Percentiles rank a stretch among this genome's conserved stretches.
Evolutionary conservation across 2,888 invertebrate genomes (phyloP).

Genomic region (Helleia helle): DNA sequence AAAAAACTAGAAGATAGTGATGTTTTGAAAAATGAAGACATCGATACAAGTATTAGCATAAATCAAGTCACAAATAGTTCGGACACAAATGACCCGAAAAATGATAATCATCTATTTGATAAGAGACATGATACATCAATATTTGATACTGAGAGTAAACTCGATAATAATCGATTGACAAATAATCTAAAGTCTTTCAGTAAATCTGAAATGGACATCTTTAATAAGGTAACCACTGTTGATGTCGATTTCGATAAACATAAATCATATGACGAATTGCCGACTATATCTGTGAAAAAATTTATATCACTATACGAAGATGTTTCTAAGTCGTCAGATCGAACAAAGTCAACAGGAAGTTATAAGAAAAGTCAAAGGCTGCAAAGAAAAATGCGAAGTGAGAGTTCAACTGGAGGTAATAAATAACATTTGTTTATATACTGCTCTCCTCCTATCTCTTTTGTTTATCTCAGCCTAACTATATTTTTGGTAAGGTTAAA

Average conservation of each 20-base stretch:
- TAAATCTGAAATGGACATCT: conserved; percentile 67
- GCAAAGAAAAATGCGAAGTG: background rate
- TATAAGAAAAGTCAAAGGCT: background rate
- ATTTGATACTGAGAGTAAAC: background rate
- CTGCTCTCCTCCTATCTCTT: no score
- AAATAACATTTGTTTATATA: background rate
- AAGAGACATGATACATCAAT: background rate
- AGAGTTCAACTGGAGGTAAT: conserved; percentile 5
- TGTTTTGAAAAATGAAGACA: conserved; percentile 1
- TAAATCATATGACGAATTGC: conserved; percentile 59
- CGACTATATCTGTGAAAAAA: conserved; percentile 56
- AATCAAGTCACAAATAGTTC: background rate
- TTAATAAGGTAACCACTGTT: conserved; percentile 41
- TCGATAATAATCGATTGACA: background rate
- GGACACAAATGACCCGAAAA: background rate
- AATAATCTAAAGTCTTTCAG: conserved; percentile 46
- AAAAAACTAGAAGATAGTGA: conserved; percentile 3
- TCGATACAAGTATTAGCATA: background rate
- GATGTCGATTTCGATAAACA: conserved; percentile 50
- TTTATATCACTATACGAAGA: conserved; percentile 60
- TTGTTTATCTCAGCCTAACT: no score
- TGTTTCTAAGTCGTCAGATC: conserved; percentile 20
- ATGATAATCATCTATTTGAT: background rate
- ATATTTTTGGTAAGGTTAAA: no score
- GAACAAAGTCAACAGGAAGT: background rate